Evolutionary conservation across 2,113 vertebrate species (phyloP).

Genomic region (Pollachius pollachius): DNA sequence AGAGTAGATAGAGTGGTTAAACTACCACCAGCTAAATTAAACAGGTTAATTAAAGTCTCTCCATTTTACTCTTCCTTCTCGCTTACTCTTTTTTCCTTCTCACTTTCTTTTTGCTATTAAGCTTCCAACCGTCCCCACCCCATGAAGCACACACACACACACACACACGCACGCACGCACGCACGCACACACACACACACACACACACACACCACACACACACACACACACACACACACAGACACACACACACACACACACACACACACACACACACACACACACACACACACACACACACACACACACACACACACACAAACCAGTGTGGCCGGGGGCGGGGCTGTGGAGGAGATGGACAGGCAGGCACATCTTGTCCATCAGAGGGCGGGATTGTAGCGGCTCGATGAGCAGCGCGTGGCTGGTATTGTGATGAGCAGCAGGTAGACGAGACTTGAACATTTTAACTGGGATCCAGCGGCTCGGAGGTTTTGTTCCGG

Average conservation of each 20-base stretch:
- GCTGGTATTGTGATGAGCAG: slow-evolving; percentile 36
- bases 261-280: not conserved
- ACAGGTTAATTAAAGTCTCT: slow-evolving; percentile 72
- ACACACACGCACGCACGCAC: slow-evolving; percentile 18
- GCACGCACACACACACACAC: slow-evolving; percentile 28
- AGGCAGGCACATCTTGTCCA: slow-evolving; percentile 40
- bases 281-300: slow-evolving; percentile 12
- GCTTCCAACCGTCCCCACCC: slow-evolving; percentile 9
- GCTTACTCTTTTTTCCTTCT: slow-evolving; percentile 22
- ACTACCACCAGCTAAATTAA: slow-evolving; percentile 63
- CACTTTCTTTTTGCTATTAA: not conserved
- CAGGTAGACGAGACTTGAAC: slow-evolving; percentile 31
- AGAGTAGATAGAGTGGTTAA: slow-evolving; percentile 58
- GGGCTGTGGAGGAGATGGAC: slow-evolving; percentile 40
- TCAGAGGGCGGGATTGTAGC: slow-evolving; percentile 64
- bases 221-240: no score
- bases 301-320: not conserved
- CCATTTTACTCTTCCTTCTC: slow-evolving; percentile 39
- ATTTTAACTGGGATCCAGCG: slow-evolving; percentile 15
- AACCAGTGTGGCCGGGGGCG: slow-evolving; percentile 5
- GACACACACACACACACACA: not conserved
- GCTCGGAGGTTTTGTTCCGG: slow-evolving; percentile 9
- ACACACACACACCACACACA: slow-evolving; percentile 1
- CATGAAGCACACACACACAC: not conserved
- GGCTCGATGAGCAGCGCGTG: slow-evolving; percentile 42